Evolutionary conservation across 2,797 vertebrate species (phyloP).

Genomic region (Odontamblyopus rebecca): DNA sequence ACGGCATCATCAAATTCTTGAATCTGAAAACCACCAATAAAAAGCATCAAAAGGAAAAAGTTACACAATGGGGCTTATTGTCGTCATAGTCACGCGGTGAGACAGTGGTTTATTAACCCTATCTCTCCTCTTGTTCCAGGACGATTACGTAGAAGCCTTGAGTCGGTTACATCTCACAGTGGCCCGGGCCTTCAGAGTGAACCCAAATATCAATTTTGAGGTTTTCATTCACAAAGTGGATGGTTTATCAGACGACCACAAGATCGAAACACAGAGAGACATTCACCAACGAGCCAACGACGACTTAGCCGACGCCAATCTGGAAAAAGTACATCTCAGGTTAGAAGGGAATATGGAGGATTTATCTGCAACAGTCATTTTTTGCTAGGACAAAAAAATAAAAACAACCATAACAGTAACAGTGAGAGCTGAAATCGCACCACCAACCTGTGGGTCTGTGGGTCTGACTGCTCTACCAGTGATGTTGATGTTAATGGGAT

Average conservation of each 20-base stretch:
- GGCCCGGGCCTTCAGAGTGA: slow-evolving; percentile 94
- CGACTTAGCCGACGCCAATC: slow-evolving; percentile 89
- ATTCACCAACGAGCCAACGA: slow-evolving; percentile 97
- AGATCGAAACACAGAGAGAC: slow-evolving; percentile 97
- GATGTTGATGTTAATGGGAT: no score
- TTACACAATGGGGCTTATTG: no score
- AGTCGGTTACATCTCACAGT: slow-evolving; percentile 92
- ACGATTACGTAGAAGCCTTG: slow-evolving; percentile 96
- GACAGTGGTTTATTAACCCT: background rate
- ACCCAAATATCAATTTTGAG: slow-evolving; percentile 97
- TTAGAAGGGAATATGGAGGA: slow-evolving; percentile 40
- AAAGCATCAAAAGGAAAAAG: no score
- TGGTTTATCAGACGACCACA: slow-evolving; percentile 96
- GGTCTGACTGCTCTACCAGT: no score
- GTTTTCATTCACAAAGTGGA: slow-evolving; percentile 99
- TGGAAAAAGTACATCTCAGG: slow-evolving; percentile 97
- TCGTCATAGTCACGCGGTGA: background rate
- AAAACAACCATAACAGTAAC: no score
- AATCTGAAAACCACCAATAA: no score
- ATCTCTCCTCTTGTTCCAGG: slow-evolving; percentile 67
- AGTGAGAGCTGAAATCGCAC: no score
- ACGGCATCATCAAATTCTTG: no score
- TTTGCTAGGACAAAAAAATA: no score
- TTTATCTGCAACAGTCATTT: no score
- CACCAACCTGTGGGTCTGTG: no score